Conservation (phyloP, 2,113 vertebrate genomes). For the Dipodomys spectabilis region DNA sequence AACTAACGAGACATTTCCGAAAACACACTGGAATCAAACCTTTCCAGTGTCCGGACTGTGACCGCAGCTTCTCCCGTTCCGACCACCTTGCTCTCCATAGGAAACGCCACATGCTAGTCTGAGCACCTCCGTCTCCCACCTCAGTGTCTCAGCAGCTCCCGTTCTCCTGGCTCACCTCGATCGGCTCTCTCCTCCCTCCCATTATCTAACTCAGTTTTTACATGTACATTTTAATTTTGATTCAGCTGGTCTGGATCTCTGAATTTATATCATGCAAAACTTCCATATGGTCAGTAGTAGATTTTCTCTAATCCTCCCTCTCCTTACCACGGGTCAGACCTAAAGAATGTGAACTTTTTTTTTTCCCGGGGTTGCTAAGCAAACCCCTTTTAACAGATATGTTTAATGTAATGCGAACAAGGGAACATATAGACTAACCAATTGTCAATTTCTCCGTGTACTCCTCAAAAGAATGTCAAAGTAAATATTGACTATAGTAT, state of each 20-base stretch:
- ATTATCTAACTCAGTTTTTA: conserved; percentile 82
- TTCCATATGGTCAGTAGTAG: conserved; percentile 88
- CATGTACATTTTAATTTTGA: conserved; percentile 85
- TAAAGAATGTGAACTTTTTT: conserved; percentile 93
- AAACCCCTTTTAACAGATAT: conserved; percentile 84
- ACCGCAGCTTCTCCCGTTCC: conserved; percentile 98
- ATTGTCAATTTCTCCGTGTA: conserved; percentile 84
- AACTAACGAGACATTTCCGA: conserved; percentile 98
- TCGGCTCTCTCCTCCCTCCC: conserved; percentile 68
- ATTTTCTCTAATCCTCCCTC: conserved; percentile 85
- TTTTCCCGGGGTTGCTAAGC: conserved; percentile 85
- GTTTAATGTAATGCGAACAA: conserved; percentile 86
- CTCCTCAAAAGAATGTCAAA: conserved; percentile 84
- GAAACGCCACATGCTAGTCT: conserved; percentile 97
- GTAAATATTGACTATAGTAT: conserved; percentile 85
- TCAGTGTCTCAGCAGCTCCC: neutral
- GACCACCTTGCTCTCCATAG: conserved; percentile 98
- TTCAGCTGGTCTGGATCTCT: conserved; percentile 91
- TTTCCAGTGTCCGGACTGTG: conserved; percentile 98
- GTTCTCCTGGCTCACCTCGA: conserved; percentile 66
- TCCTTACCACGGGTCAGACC: conserved; percentile 91
- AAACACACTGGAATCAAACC: conserved; percentile 99
- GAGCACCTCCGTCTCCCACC: conserved; percentile 79
- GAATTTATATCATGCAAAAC: conserved; percentile 87
- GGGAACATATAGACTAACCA: conserved; percentile 85